Evolutionary conservation across 2,888 invertebrate species (phyloP), one percentile per base, ranked within the genome.

Genomic region (Aleiodes alternator): DNA sequence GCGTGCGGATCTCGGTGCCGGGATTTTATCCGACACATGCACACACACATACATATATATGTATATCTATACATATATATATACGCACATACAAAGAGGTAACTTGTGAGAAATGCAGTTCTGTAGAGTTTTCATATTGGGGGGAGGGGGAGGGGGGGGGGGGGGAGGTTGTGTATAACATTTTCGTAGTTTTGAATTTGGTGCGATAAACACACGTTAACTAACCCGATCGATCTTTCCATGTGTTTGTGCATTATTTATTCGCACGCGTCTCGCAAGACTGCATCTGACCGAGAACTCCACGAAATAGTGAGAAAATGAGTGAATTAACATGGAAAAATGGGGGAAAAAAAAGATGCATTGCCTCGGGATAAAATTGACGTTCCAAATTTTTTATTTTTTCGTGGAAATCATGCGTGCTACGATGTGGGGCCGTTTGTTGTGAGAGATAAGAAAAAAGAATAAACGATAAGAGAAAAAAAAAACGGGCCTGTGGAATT

Each of bases 91-190:
- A 43, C 43, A 43, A 3, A 43, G 9, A 43, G 3, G 11, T 29
- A 69, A 69, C 69, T 38, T 31, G 31, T 43, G 55, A 66, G 64
- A 66, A 72, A 72, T 72, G 72, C 72, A 72, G 72, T 72, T 61
- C 23, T 61, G 61, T 43, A 14, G 14, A 64, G 64, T 64, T 23
- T 23, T 43, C 14, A 34, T 6, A 34, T 34, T 34, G 34, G 34
- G 34, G 4, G 34, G 34, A 6, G 6, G 34, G 2, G 61, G 34
- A n/a, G n/a, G 34, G 34, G 34, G 4, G 34, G 34, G 4, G 6
- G 34, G 2, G 61, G 34, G 61, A 38, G 38, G 69, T 12, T 61
- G 29, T 56, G 29, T 56, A 56, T 56, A 8, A 16, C 16, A 29
- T 11, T 59, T 59, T 59, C 59, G 34, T 34, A 34, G 31, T 59